These are phyloP conservation scores for Forbesichthys papilliferus DNA, from an alignment of 2,113 vertebrate species.

Conservation along the genomic window DNA sequence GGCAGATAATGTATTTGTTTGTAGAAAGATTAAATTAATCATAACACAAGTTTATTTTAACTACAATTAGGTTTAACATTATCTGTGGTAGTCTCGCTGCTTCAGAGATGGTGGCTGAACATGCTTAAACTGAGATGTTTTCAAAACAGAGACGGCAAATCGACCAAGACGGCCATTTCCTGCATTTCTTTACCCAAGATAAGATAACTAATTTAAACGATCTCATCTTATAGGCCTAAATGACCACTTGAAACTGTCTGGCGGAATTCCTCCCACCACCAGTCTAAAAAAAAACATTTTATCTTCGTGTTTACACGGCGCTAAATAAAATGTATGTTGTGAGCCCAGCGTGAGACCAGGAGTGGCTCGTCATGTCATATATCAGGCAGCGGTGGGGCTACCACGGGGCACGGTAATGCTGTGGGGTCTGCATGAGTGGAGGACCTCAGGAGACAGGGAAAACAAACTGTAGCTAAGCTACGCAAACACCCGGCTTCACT, in stretches of 20 bases:
- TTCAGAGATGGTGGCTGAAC: too few relatives aligned
- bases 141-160: background rate
- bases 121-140: background rate
- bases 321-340: slow-evolving; percentile 19
- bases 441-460: slow-evolving; percentile 35
- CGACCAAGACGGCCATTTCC: background rate
- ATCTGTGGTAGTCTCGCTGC: too few relatives aligned
- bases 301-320: slow-evolving; percentile 5
- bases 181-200: background rate
- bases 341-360: background rate
- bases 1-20: too few relatives aligned
- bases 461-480: slow-evolving; percentile 43
- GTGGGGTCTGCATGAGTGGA: background rate
- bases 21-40: too few relatives aligned
- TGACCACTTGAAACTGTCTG: background rate
- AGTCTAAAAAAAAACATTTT: background rate
- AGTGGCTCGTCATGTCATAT: background rate
- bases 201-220: background rate
- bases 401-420: slow-evolving; percentile 23
- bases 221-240: background rate
- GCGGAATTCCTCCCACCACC: too few relatives aligned
- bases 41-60: too few relatives aligned
- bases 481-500: background rate
- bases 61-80: too few relatives aligned
- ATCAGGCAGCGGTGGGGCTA: slow-evolving; percentile 23